Percentiles rank a stretch among this genome's conserved stretches.
phyloP scores from a whole-genome alignment of 2,797 vertebrate genomes.

The Mormyrops attenuatus region DNA sequence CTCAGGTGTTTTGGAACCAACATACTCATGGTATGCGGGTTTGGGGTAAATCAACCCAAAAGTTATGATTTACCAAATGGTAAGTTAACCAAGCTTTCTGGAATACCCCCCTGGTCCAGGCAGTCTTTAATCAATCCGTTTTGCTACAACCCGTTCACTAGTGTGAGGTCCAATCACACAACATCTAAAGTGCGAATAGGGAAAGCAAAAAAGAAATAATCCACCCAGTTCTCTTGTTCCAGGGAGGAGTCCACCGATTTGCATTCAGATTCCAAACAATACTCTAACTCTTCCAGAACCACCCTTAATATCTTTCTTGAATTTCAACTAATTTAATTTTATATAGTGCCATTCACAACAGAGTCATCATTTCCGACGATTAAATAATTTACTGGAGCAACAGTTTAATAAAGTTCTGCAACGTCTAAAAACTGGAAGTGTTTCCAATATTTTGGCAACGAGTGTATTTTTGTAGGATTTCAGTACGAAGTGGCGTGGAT shows the following conservation, averaged over 20 bases:
- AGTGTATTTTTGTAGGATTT: not conserved
- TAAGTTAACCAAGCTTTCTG: conserved; percentile 13
- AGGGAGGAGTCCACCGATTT: not conserved
- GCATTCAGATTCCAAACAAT: not conserved
- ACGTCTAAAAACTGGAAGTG: not conserved
- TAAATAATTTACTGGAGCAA: not conserved
- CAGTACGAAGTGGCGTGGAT: not conserved
- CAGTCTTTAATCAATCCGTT: not conserved
- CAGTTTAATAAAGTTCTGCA: not conserved
- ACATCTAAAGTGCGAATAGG: too few relatives aligned
- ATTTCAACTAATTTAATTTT: not conserved
- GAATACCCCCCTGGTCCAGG: too few relatives aligned
- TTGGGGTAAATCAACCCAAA: conserved; percentile 25
- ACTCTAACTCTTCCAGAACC: not conserved
- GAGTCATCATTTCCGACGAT: not conserved
- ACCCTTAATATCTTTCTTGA: not conserved
- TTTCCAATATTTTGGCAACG: not conserved
- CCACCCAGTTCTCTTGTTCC: not conserved
- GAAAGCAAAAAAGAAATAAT: not conserved
- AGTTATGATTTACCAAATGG: conserved; percentile 19
- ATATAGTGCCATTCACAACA: not conserved
- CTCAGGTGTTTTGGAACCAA: conserved; percentile 22
- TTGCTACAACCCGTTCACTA: not conserved
- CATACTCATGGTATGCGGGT: conserved; percentile 18
- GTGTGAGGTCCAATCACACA: too few relatives aligned